Base-by-base conservation (phyloP, 2,797 vertebrate genomes). In the Pampus argenteus region DNA sequence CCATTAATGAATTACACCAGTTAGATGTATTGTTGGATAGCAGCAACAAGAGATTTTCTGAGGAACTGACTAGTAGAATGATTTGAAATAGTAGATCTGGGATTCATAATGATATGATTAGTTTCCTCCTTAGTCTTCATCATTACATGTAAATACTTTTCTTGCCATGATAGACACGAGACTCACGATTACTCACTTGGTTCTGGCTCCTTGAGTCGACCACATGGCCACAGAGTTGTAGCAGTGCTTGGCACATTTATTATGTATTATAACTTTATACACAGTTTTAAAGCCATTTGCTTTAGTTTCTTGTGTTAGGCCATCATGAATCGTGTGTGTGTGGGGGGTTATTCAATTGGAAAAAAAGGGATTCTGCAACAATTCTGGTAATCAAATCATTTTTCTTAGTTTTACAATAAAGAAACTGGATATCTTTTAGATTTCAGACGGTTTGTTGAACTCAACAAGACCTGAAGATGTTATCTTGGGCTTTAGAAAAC, bases 1-100 rank as follows among this genome's bases (percentile, higher is more conserved):
- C 45, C 26, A 5, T 72, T 49, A 73, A 59, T 78, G 58, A 69
- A 74, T 83, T 58, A 45, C 50, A 74, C 20, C 57, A 44, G 57
- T 72, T 74, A 75, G 64, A 73, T 0, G 5, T 48, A 40, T 66
- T 63, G 67, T 34, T 59, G 28, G 22, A 20, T 34, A 51, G 52
- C 38, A 20, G 62, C 69, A 28, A 57, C 68, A 62, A 11, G 45
- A 77, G 25, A 36, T n/a, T 54, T 76, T 51, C 1, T 2, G 10
- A 50, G 44, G 48, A 40, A 51, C 36, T 47, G 57, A 68, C 29
- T 15, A 5, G 29, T 25, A 28, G 17, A 50, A 52, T 3, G 17
- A n/a, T 55, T 60, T 51, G 17, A 64, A 58, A 70, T n/a, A 1
- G 15, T 6, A 48, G 31, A 71, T 49, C 15, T n/a, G 23, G 9